Evolutionary conservation across 1,140 invertebrate genomes (phyloP).

Genomic region (Lepidostoma basale): DNA sequence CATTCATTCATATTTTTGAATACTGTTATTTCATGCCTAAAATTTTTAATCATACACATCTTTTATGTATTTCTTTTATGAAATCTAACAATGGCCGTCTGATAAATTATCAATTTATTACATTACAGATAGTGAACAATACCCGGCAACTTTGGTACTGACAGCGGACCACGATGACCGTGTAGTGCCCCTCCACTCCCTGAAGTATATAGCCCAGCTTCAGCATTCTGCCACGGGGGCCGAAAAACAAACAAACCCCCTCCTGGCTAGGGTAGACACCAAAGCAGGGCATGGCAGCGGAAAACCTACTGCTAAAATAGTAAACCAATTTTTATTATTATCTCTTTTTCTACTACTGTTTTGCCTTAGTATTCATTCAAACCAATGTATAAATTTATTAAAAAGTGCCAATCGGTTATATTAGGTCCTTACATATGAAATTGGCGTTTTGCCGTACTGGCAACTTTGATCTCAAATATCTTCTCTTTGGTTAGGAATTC

Average conservation of each 20-base stretch:
- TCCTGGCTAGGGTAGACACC: slow-evolving; percentile 89
- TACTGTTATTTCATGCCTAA: no score
- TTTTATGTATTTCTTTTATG: not conserved
- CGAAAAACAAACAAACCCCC: slow-evolving; percentile 80
- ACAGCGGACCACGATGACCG: slow-evolving; percentile 99
- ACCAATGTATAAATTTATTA: no score
- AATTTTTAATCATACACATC: no score
- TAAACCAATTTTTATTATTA: slow-evolving; percentile 57
- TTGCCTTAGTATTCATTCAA: not conserved
- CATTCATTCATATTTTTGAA: no score
- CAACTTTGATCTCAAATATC: no score
- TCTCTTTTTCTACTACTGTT: not conserved
- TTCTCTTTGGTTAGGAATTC: no score
- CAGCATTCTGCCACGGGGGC: slow-evolving; percentile 75
- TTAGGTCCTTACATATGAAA: no score
- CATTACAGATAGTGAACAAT: slow-evolving; percentile 62
- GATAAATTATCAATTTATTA: not conserved
- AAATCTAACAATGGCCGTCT: not conserved
- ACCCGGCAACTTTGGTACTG: slow-evolving; percentile 88
- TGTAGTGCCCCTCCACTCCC: slow-evolving; percentile 93
- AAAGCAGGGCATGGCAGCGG: slow-evolving; percentile 96
- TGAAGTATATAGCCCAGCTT: slow-evolving; percentile 92
- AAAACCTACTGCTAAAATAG: slow-evolving; percentile 92
- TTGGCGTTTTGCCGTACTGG: no score
- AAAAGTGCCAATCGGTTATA: no score